Percentiles rank a stretch among this genome's conserved stretches.
Evolutionary conservation across 2,888 invertebrate genomes (phyloP).

Genomic region (Alitta virens): DNA sequence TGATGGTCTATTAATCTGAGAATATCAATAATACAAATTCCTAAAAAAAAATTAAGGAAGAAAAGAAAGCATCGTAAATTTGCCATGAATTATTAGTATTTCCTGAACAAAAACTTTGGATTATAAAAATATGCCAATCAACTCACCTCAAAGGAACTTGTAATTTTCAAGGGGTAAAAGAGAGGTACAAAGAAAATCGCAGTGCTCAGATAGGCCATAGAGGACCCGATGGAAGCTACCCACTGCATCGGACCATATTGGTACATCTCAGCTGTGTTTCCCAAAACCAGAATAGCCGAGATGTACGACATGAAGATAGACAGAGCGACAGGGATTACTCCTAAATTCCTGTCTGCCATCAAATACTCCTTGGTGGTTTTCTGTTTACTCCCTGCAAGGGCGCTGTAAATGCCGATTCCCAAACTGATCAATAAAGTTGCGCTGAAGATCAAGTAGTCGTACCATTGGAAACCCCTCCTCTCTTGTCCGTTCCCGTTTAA

Average conservation of each 20-base stretch:
- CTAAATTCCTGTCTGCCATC: conserved; percentile 17
- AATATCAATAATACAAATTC: too few species aligned
- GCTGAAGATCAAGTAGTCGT: conserved; percentile 19
- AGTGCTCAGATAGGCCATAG: conserved; percentile 2
- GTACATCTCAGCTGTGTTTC: conserved; percentile 24
- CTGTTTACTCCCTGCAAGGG: conserved; percentile 14
- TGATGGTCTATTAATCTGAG: too few species aligned
- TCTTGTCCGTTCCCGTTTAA: too few species aligned
- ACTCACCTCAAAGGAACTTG: conserved; percentile 15
- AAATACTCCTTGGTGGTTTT: conserved; percentile 23
- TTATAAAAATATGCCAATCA: neutral
- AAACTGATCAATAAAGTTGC: conserved; percentile 13
- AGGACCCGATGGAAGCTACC: conserved; percentile 12
- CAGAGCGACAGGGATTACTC: conserved; percentile 18
- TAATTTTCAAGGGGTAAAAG: conserved; percentile 10
- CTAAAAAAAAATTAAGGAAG: too few species aligned
- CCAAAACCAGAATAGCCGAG: conserved; percentile 23
- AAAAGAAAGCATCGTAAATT: too few species aligned
- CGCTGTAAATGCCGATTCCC: conserved; percentile 22
- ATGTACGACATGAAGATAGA: conserved; percentile 26
- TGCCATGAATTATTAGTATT: too few species aligned
- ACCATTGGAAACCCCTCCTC: conserved; percentile 13
- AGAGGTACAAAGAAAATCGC: conserved; percentile 8
- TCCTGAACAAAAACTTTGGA: too few species aligned
- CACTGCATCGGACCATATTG: conserved; percentile 12